Percentiles rank a stretch among this genome's conserved stretches.
Conservation (phyloP, 2,888 invertebrate species). For the Drosophila suboccidentalis region DNA sequence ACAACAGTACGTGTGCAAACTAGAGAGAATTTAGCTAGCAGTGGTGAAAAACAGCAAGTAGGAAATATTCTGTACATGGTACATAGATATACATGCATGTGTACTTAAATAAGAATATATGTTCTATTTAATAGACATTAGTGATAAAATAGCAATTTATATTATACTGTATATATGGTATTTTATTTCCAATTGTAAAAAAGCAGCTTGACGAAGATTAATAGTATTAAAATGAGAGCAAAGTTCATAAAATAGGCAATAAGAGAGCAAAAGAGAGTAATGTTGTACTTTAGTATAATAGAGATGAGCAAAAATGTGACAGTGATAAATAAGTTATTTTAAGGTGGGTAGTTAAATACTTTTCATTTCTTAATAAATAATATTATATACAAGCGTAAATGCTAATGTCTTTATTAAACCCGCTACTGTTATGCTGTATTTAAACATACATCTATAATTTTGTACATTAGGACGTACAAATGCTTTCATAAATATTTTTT, state of each 20-base stretch:
- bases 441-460: neutral
- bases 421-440: too few species aligned
- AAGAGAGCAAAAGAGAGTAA: conserved; percentile 22
- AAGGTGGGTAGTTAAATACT: neutral
- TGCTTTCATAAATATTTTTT: too few species aligned
- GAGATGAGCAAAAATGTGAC: conserved; percentile 23
- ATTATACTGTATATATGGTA: conserved; percentile 1
- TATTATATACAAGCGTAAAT: neutral
- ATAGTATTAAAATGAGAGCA: conserved; percentile 32
- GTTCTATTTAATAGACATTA: conserved; percentile 10
- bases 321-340: conserved; percentile 1
- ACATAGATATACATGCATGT: neutral
- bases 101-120: conserved; percentile 2
- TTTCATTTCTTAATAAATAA: neutral
- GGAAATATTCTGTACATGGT: conserved; percentile 60
- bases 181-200: conserved; percentile 42
- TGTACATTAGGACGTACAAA: neutral
- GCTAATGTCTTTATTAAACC: too few species aligned
- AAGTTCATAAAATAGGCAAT: conserved; percentile 48
- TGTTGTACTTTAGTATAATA: neutral
- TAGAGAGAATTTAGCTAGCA: conserved; percentile 46
- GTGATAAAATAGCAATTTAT: conserved; percentile 46
- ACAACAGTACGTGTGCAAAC: conserved; percentile 28
- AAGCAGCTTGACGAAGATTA: conserved; percentile 25
- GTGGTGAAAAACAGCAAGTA: conserved; percentile 62